Evolutionary conservation across 2,888 invertebrate species (phyloP), one percentile per base, ranked within the genome.

Genomic region (Aporophyla nigra): DNA sequence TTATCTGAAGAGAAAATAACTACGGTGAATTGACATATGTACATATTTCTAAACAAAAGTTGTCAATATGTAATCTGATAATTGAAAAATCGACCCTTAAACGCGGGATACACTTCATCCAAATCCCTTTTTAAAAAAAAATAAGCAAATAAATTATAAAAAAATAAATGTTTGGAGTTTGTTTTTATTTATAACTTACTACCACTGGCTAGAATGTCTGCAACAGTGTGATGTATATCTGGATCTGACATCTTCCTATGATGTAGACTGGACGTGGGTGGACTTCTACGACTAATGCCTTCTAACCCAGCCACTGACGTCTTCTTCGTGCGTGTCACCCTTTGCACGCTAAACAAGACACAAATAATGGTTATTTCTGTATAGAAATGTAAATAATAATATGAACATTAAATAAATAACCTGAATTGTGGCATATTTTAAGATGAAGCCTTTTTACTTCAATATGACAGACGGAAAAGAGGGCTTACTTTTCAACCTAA

Each of bases 181-280:
- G 3, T 7, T 3, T 58, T 66, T 51, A n/a, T 21, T n/a, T 0
- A 71, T 69, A 33, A 90, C 93, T 90, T 87, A 95, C 95, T 91
- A 74, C 91, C 93, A 68, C 92, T 94, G 16, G 96, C 93, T 69
- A 97, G 87, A 80, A 97, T 97, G 80, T 97, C 97, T 0, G 97
- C 97, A 33, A 97, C 96, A 65, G 97, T 97, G 90, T 98, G 98
- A 94, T 98, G 98, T 90, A 99, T 98, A 92, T 99, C 98, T 0
- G 99, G 99, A 94, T 99, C 99, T 0, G 99, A 99, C 97, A 98
- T 98, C 96, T 99, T 98, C 65, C 98, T 97, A 78, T 98, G 97
- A 81, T 97, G 97, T 62, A 97, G 91, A 14, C 94, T 91, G 0
- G 97, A 93, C 46, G 97, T 96, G 12, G 98, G 97, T 5, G 98